Evolutionary conservation across 2,888 invertebrate genomes (phyloP).

Genomic region (Agriopis marginaria): DNA sequence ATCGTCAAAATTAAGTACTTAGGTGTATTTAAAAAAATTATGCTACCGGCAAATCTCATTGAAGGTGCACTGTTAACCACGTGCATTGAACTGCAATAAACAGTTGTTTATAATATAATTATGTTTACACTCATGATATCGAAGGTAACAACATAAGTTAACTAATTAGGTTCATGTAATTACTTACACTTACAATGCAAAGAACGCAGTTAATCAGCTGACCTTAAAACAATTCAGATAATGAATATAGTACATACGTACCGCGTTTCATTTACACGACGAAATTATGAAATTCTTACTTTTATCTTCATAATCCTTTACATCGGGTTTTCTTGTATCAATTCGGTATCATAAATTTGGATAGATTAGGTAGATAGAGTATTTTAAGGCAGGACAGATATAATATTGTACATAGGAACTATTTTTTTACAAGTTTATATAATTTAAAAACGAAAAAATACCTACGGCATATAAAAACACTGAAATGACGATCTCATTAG

Average conservation of each 20-base stretch:
- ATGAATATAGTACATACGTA: slow-evolving; percentile 9
- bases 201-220: slow-evolving; percentile 20
- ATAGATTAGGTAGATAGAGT: neutral
- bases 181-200: slow-evolving; percentile 20
- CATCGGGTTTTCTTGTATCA: slow-evolving; percentile 9
- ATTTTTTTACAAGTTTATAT: too few species aligned
- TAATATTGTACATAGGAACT: neutral
- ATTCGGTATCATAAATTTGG: neutral
- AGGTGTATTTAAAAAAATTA: too few species aligned
- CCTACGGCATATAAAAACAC: too few species aligned
- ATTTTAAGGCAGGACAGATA: slow-evolving; percentile 3
- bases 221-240: slow-evolving; percentile 25
- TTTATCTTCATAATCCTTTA: slow-evolving; percentile 22
- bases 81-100: neutral
- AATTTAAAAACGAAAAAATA: too few species aligned
- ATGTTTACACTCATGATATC: neutral
- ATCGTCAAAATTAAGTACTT: too few species aligned
- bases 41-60: too few species aligned
- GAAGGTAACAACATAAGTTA: too few species aligned
- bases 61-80: too few species aligned
- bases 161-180: slow-evolving; percentile 1
- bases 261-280: slow-evolving; percentile 7
- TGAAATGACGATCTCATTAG: too few species aligned
- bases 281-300: slow-evolving; percentile 16
- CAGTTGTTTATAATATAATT: neutral